Percentiles rank a stretch among this genome's conserved stretches.
phyloP scores from a whole-genome alignment of 2,888 invertebrate genomes.

The Automeris io region DNA sequence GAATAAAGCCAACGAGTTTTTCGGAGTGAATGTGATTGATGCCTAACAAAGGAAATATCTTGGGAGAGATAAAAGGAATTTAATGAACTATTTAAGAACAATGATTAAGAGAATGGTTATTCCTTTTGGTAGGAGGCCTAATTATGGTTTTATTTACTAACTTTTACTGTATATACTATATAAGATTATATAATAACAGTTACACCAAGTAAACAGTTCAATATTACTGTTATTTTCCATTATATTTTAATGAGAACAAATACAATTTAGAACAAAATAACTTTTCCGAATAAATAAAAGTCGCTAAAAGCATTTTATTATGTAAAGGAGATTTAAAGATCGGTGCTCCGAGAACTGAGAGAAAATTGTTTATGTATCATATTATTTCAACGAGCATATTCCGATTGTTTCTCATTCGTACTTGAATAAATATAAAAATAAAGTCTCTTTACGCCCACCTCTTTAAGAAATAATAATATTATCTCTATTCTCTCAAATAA shows the following conservation, averaged over 20 bases:
- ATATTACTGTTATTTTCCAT: background rate
- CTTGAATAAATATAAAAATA: constrained; percentile 2
- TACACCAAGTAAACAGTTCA: constrained; percentile 44
- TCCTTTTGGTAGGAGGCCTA: constrained; percentile 69
- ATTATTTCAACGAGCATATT: constrained; percentile 6
- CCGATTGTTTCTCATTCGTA: constrained; percentile 2
- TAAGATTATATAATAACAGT: constrained; percentile 55
- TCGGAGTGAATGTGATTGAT: constrained; percentile 76
- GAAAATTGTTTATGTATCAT: constrained; percentile 5
- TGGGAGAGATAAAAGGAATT: constrained; percentile 76
- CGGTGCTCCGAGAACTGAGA: constrained; percentile 3
- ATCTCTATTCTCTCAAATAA: background rate
- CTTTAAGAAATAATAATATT: too few species aligned
- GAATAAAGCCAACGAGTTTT: constrained; percentile 77
- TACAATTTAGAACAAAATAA: background rate
- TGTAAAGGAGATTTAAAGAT: constrained; percentile 8
- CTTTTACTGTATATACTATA: constrained; percentile 58
- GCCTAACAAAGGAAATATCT: constrained; percentile 72
- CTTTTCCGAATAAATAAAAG: constrained; percentile 6
- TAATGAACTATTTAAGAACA: constrained; percentile 77
- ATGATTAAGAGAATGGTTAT: constrained; percentile 76
- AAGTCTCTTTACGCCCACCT: background rate
- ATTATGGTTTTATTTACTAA: constrained; percentile 70
- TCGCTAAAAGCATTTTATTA: constrained; percentile 9
- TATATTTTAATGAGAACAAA: background rate